Evolutionary conservation across 2,888 invertebrate species (phyloP).

Genomic region (Erynnis tages): DNA sequence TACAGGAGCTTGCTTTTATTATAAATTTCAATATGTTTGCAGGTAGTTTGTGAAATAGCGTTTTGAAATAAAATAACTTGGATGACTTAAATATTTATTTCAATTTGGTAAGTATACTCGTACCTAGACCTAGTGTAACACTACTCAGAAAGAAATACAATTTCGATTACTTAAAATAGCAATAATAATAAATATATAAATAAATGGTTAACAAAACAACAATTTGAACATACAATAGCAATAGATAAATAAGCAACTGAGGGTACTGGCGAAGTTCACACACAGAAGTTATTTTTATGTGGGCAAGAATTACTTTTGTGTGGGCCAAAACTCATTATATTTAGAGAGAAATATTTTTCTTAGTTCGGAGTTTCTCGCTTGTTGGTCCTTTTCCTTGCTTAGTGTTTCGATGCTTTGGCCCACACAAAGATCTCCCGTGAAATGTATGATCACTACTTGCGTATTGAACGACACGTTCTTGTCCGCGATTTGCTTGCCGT

Average conservation of each 20-base stretch:
- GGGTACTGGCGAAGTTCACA: too few species aligned
- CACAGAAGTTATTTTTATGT: too few species aligned
- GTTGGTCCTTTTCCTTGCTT: constrained; percentile 84
- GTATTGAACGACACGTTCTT: constrained; percentile 76
- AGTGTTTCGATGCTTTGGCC: constrained; percentile 81
- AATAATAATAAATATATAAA: constrained; percentile 23
- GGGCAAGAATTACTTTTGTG: constrained; percentile 55
- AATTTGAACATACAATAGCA: constrained; percentile 12
- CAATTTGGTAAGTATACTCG: constrained; percentile 19
- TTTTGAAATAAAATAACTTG: too few species aligned
- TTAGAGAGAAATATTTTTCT: constrained; percentile 78
- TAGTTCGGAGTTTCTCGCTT: constrained; percentile 83
- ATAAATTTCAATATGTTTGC: too few species aligned
- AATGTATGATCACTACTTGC: constrained; percentile 84
- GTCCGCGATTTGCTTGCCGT: constrained; percentile 61
- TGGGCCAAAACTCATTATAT: constrained; percentile 74
- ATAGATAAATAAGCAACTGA: too few species aligned
- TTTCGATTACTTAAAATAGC: constrained; percentile 19
- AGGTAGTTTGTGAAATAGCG: too few species aligned
- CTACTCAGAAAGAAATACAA: constrained; percentile 13
- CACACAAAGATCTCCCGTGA: constrained; percentile 80
- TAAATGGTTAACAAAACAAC: constrained; percentile 19
- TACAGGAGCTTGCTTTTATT: too few species aligned
- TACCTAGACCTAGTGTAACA: constrained; percentile 17
- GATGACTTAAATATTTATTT: constrained; percentile 20